Conservation (phyloP, 2,113 vertebrate genomes). For the Grammomys surdaster region DNA sequence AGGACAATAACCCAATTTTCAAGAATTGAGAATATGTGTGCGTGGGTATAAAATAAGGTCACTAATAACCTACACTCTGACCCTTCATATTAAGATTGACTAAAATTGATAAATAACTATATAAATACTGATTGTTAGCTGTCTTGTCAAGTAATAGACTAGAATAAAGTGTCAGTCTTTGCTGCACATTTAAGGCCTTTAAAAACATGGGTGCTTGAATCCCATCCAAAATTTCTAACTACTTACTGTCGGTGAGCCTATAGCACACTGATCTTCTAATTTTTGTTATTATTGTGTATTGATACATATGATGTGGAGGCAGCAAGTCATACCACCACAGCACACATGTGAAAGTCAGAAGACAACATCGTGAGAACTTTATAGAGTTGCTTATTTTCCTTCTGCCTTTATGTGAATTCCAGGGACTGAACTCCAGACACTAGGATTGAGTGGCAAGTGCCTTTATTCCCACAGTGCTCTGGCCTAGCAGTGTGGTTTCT, state of each 20-base stretch:
- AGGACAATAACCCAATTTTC: neutral
- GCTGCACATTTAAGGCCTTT: neutral
- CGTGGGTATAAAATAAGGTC: neutral
- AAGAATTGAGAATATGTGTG: neutral
- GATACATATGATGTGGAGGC: no score
- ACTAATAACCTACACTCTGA: neutral
- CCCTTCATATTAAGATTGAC: neutral
- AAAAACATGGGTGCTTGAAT: neutral
- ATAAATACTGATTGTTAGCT: neutral
- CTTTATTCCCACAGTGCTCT: neutral
- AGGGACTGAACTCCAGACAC: neutral
- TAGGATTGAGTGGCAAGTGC: neutral
- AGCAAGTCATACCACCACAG: no score
- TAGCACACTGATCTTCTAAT: neutral
- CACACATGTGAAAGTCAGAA: neutral
- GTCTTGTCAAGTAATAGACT: neutral
- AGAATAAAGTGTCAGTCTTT: neutral
- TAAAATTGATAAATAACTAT: neutral
- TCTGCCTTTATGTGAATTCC: neutral
- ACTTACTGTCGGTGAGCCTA: neutral
- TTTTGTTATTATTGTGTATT: neutral
- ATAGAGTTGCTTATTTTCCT: neutral
- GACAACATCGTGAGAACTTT: neutral
- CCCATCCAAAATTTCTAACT: neutral
- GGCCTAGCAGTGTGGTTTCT: neutral